Evolutionary conservation across 1,140 invertebrate genomes (phyloP), one percentile per base, ranked within the genome.

Genomic region (Lethocerus indicus): DNA sequence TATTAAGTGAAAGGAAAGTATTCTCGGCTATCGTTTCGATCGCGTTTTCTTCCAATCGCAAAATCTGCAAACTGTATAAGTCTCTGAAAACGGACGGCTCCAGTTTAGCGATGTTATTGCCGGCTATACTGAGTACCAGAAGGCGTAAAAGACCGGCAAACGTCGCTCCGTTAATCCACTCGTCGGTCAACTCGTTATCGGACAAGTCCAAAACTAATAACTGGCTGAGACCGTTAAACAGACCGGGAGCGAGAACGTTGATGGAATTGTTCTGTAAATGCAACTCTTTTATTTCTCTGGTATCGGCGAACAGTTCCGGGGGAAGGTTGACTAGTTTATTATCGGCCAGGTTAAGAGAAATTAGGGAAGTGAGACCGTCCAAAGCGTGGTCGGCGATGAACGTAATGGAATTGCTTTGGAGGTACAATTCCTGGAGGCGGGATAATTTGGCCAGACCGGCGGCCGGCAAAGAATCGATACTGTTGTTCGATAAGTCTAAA

Each of bases 181-280:
- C 84, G 37, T 76, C 76, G 27, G 83, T 83, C 25, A 95, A 67
- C 62, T 87, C 79, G 60, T 96, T 95, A 51, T 78, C 74, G 20
- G 86, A 84, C 52, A 92, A 65, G 62, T 94, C 86, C 7, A 95
- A 67, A 24, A 87, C 75, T 48, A 84, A 64, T 23, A 96, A 63
- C 61, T 87, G 83, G 3, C 78, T 74, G 16, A 94, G 66, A 48
- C 85, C 83, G 56, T 76, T 76, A 61, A 92, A 90, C 32, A 91
- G 67, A 1, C 86, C 87, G 0, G 86, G 85, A 20, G 86, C 84
- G 3, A 90, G 60, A 1, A 89, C 83, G 57, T 81, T 82, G 23
- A 91, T 78, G n/a, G 81, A 82, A 64, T 92, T 90, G 59, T 87
- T 87, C 56, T 80, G 76, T 25, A 90, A 63, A 63, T 87, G 80